Evolutionary conservation across 2,888 invertebrate species (phyloP), one percentile per base, ranked within the genome.

Genomic region (Camponotus fellah): DNA sequence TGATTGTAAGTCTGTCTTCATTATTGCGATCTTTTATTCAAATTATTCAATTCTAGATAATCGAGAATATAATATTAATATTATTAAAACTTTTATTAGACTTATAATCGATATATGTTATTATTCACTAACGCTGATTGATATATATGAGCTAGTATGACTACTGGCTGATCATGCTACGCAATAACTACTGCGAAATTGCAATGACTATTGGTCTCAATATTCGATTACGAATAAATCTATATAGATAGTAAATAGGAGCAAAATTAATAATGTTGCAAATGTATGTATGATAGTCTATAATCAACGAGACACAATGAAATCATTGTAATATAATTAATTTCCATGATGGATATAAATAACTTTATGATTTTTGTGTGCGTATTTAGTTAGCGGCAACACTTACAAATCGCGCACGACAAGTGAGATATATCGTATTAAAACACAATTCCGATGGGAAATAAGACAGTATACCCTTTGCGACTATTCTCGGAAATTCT

Each of bases 151-250:
- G 34, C 46, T 46, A 60, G 79, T 64, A 26, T 64, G 56, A 81
- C 81, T 76, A 53, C 81, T 43, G 77, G 56, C 81, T 76, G 81
- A 77, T 53, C 40, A 64, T 32, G 32, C 32, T 43, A 40, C n/a
- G 79, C 32, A 40, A 81, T 77, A 79, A 74, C 81, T 76, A 74
- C 77, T 76, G 76, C 40, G 64, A 65, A 53, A 79, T 77, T 65
- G 53, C 40, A 65, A 32, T 43, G 56, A 56, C 26, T 58, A 49
- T 49, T 64, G 32, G 49, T 62, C 26, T 26, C 26, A 26, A 26
- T 14, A 62, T 21, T 56, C 40, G 21, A 53, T 34, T 62, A 21
- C 79, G 53, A 77, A 79, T 53, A 79, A 77, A 65, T 17, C 32
- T 40, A 2, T 21, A 46, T 37, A 60, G 58, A 79, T 72, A 43